Conservation (phyloP, 2,797 vertebrate genomes). For the Petrocephalus sullivani region DNA sequence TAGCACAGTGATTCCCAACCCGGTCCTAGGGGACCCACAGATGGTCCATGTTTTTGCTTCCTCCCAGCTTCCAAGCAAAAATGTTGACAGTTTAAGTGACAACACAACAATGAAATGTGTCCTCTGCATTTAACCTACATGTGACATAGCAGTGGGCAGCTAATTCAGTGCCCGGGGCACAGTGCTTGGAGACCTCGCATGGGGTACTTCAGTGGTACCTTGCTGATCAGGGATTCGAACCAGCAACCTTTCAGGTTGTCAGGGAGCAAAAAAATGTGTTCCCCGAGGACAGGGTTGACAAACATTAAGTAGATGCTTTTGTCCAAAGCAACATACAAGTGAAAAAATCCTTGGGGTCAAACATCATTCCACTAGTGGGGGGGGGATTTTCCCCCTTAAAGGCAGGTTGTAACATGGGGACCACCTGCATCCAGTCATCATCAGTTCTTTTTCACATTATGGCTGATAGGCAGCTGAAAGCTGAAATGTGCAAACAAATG, state of each 20-base stretch:
- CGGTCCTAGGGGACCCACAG: background rate
- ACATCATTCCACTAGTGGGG: background rate
- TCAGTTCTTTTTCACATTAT: background rate
- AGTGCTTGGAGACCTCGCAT: too few species aligned
- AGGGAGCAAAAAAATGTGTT: background rate
- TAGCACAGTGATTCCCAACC: background rate
- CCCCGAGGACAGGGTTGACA: background rate
- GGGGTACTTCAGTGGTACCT: too few species aligned
- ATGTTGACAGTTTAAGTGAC: background rate
- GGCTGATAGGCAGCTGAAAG: background rate
- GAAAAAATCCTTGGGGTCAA: background rate
- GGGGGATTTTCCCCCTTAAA: too few species aligned
- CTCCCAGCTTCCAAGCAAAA: background rate
- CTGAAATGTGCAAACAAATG: background rate
- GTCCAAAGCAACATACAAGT: background rate
- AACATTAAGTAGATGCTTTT: background rate
- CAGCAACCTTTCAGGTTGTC: background rate
- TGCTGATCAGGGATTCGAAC: too few species aligned
- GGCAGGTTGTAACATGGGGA: background rate
- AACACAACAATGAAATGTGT: too few species aligned
- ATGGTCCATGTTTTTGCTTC: background rate
- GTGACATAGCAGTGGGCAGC: too few species aligned
- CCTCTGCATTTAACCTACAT: too few species aligned
- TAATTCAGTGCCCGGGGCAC: too few species aligned
- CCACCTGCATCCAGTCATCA: background rate